phyloP scores from a whole-genome alignment of 2,888 invertebrate species.

The Calameuta filiformis region DNA sequence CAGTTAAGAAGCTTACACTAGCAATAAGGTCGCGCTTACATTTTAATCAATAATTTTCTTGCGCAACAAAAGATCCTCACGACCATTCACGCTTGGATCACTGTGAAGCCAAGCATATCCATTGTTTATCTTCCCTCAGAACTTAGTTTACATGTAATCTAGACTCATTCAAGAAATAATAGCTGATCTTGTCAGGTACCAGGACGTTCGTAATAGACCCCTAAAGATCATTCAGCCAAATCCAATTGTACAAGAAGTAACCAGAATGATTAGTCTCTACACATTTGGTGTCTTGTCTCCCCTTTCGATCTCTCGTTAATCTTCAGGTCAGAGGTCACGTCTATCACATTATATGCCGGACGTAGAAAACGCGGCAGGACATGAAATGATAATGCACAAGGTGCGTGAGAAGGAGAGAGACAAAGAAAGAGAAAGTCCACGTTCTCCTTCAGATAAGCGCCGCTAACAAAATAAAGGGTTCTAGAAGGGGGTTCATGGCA shows the following conservation, averaged over 20 bases:
- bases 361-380: neutral
- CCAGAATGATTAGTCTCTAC: neutral
- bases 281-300: neutral
- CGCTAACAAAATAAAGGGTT: constrained; percentile 46
- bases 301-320: constrained; percentile 47
- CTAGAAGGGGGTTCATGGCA: neutral
- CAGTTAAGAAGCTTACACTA: neutral
- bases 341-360: constrained; percentile 49
- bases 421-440: neutral
- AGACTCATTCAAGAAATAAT: neutral
- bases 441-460: constrained; percentile 33
- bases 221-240: neutral
- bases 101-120: neutral
- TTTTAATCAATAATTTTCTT: neutral
- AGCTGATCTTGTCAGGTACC: neutral
- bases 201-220: neutral
- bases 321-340: constrained; percentile 54
- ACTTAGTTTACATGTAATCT: neutral
- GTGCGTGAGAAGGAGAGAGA: neutral
- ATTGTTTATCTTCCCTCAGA: neutral
- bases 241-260: neutral
- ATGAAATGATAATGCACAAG: neutral
- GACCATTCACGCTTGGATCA: neutral
- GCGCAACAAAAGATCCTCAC: neutral
- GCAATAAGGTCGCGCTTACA: neutral